A percentile compares a stretch with the other conserved stretches of the same genome.
Conservation (phyloP, 1,140 invertebrate genomes). For the Achatina immaculata region DNA sequence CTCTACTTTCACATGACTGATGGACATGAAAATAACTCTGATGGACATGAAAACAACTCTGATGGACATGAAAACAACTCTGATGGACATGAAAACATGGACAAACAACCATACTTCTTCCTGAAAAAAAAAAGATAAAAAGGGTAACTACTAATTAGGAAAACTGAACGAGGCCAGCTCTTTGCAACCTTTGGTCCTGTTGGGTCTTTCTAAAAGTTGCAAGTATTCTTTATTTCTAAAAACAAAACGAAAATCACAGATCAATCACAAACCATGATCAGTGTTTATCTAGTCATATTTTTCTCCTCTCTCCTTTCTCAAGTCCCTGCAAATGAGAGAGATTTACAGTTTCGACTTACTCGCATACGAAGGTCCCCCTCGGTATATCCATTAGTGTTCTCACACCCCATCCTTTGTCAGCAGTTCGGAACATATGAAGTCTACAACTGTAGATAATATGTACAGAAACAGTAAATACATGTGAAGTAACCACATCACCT, state of each 20-base stretch:
- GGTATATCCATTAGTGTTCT: constrained; percentile 80
- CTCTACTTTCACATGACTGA: no score
- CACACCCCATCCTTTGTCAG: constrained; percentile 89
- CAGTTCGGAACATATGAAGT: constrained; percentile 83
- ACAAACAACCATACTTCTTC: no score
- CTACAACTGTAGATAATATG: constrained; percentile 70
- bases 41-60: no score
- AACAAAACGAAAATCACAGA: not conserved
- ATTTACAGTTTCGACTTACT: constrained; percentile 69
- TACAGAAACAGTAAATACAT: not conserved
- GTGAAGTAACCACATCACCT: no score
- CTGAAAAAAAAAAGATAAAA: no score
- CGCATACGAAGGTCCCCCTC: constrained; percentile 87
- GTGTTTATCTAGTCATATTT: not conserved
- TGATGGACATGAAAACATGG: no score
- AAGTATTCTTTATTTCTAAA: not conserved
- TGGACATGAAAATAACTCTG: no score
- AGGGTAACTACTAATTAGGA: no score
- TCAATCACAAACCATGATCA: not conserved
- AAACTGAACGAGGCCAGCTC: not conserved
- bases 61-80: no score
- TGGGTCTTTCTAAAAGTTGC: not conserved
- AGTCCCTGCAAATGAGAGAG: not conserved
- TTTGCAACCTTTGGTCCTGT: not conserved
- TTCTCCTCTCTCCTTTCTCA: not conserved